Conservation (phyloP, 2,113 vertebrate genomes). For the Colistium nudipinnis region DNA sequence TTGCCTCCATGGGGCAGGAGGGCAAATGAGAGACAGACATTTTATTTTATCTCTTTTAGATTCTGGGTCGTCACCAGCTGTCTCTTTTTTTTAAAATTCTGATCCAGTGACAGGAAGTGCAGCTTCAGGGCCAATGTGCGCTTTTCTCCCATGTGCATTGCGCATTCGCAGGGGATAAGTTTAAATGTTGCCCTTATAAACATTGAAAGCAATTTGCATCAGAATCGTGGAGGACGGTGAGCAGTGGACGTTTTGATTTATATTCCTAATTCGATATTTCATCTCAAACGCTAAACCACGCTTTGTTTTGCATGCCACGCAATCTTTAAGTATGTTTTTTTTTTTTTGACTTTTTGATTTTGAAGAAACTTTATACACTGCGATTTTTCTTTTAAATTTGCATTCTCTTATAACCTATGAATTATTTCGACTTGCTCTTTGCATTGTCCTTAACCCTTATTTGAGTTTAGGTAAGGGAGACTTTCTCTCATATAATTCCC, state of each 20-base stretch:
- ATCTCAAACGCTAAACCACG: background rate
- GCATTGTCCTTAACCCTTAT: background rate
- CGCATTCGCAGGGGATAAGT: conserved; percentile 3
- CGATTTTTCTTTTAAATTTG: background rate
- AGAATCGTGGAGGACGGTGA: too few relatives aligned
- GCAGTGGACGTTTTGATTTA: too few relatives aligned
- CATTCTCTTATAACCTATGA: too few relatives aligned
- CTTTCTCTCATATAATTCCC: conserved; percentile 9
- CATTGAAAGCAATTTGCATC: too few relatives aligned
- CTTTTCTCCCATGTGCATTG: background rate
- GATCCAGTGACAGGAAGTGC: conserved; percentile 13
- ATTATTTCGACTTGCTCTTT: background rate
- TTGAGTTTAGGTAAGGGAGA: background rate
- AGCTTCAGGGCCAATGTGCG: background rate
- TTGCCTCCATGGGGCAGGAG: conserved; percentile 19
- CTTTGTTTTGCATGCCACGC: too few relatives aligned
- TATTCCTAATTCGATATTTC: too few relatives aligned
- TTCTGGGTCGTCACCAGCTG: conserved; percentile 4
- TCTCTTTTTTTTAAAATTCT: conserved; percentile 9
- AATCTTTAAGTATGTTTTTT: too few relatives aligned
- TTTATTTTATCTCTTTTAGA: conserved; percentile 14
- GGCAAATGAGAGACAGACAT: conserved; percentile 25
- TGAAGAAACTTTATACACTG: background rate
- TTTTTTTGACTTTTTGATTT: background rate
- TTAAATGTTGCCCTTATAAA: conserved; percentile 47